These are phyloP conservation scores for Arvicanthis niloticus DNA, from an alignment of 2,113 vertebrate species.

Conservation along the genomic window DNA sequence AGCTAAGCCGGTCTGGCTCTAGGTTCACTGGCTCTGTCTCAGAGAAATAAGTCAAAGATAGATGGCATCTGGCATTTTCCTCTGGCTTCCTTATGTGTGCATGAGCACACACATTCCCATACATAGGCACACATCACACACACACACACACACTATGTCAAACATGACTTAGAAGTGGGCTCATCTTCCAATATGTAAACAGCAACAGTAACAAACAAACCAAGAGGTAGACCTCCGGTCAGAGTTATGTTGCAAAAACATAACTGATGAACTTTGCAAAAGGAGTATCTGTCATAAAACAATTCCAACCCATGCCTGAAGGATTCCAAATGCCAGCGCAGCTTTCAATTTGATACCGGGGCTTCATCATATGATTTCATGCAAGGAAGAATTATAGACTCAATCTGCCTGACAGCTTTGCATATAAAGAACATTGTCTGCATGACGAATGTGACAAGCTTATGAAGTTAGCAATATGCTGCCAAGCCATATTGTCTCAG, in stretches of 20 bases:
- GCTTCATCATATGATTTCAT: conserved; percentile 84
- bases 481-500: conserved; percentile 81
- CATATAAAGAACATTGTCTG: conserved; percentile 82
- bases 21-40: not conserved
- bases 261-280: conserved; percentile 71
- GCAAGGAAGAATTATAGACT: conserved; percentile 85
- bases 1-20: not conserved
- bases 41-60: not conserved
- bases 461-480: conserved; percentile 84
- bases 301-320: conserved; percentile 81
- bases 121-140: not conserved
- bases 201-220: not conserved
- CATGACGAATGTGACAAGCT: conserved; percentile 83
- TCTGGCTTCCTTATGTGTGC: not conserved
- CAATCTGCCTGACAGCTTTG: conserved; percentile 84
- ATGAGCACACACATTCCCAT: not conserved
- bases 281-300: conserved; percentile 78
- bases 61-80: not conserved
- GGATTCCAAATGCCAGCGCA: conserved; percentile 84
- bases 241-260: conserved; percentile 58
- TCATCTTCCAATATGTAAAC: conserved; percentile 48
- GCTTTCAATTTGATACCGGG: conserved; percentile 84
- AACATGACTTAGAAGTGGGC: not conserved
- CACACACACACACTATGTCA: not conserved
- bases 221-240: not conserved